Conservation (phyloP, 1,140 invertebrate species). For the Parasteatoda tepidariorum region DNA sequence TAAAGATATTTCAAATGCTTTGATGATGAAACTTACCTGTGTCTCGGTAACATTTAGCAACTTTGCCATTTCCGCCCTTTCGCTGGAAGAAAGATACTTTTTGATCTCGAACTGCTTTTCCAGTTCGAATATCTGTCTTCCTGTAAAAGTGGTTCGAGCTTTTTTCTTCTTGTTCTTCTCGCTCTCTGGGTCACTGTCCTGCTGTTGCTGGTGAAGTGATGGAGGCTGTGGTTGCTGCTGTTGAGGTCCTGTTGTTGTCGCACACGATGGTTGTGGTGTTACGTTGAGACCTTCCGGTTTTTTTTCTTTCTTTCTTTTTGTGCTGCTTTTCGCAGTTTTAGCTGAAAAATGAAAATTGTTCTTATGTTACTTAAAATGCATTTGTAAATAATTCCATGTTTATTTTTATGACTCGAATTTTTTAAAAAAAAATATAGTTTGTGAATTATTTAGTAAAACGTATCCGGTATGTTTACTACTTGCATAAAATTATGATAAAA, state of each 20-base stretch:
- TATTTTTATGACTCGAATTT: too few relatives aligned
- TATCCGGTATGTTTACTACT: too few relatives aligned
- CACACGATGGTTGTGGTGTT: not conserved
- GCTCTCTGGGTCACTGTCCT: slow-evolving; percentile 45
- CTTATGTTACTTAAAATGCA: too few relatives aligned
- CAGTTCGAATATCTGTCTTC: slow-evolving; percentile 94
- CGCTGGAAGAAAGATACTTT: slow-evolving; percentile 95
- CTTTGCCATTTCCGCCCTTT: slow-evolving; percentile 95
- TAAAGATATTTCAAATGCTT: not conserved
- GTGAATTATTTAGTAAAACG: too few relatives aligned
- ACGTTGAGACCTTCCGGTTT: not conserved
- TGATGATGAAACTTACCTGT: slow-evolving; percentile 77
- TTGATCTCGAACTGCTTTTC: slow-evolving; percentile 96
- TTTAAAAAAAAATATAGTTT: too few relatives aligned
- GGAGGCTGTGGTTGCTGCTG: slow-evolving; percentile 5
- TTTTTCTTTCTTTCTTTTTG: slow-evolving; percentile 48
- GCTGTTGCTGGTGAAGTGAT: not conserved
- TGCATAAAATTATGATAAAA: too few relatives aligned
- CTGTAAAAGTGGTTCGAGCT: slow-evolving; percentile 95
- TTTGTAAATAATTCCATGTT: too few relatives aligned
- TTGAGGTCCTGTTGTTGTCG: not conserved
- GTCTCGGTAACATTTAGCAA: slow-evolving; percentile 94
- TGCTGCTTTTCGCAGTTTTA: slow-evolving; percentile 29
- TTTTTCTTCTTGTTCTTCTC: slow-evolving; percentile 81
- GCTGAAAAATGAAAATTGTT: slow-evolving; percentile 15